Percentiles rank a stretch among this genome's conserved stretches.
Conservation (phyloP, 2,888 invertebrate genomes). For the Erebia epiphron region DNA sequence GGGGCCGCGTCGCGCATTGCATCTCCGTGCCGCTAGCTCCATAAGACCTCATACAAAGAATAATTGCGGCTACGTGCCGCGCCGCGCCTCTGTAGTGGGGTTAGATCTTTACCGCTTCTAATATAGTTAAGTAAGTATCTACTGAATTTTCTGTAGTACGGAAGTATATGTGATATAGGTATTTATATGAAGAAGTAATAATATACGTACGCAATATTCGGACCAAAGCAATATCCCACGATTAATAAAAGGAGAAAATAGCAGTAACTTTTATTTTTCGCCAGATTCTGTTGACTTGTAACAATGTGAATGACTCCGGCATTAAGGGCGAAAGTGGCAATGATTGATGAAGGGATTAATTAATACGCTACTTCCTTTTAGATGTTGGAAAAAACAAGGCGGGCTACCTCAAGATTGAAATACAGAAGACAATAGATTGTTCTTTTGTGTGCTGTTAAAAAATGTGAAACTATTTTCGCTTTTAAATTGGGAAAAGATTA, state of each 20-base stretch:
- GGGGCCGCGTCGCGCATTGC: no score
- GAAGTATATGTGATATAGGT: not conserved
- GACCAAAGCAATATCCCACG: constrained; percentile 19
- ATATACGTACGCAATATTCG: constrained; percentile 5
- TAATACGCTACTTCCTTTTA: constrained; percentile 65
- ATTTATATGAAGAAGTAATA: constrained; percentile 5
- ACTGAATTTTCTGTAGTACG: not conserved
- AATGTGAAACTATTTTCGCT: not conserved
- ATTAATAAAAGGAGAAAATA: constrained; percentile 38
- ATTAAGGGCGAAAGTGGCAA: constrained; percentile 50
- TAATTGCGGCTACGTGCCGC: not conserved
- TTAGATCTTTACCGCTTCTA: not conserved
- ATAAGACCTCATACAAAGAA: not conserved
- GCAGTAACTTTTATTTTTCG: constrained; percentile 42
- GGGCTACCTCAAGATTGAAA: constrained; percentile 43
- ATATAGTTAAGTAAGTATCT: not conserved
- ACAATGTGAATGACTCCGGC: constrained; percentile 53
- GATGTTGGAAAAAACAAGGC: constrained; percentile 61
- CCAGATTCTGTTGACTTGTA: constrained; percentile 48
- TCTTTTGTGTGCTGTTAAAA: constrained; percentile 16
- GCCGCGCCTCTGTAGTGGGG: no score
- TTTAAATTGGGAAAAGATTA: not conserved
- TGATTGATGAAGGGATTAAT: constrained; percentile 59
- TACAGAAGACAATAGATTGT: constrained; percentile 20
- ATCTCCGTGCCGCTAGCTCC: no score